Evolutionary conservation across 2,113 vertebrate species (phyloP).

Genomic region (Dicerorhinus sumatrensis): DNA sequence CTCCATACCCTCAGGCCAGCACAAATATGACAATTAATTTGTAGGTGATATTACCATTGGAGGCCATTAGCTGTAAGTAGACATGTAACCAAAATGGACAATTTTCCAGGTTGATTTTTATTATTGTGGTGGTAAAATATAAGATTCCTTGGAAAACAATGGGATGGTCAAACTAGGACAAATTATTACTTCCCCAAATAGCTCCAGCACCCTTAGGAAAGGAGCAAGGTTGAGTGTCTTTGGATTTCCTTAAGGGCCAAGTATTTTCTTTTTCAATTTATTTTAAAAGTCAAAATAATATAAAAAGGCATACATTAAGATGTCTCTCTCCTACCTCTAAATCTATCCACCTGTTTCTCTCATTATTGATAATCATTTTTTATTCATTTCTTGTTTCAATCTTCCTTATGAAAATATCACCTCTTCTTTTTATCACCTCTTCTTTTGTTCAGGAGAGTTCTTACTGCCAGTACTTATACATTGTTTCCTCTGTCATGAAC

Average conservation of each 20-base stretch:
- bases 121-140: not conserved
- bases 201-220: not conserved
- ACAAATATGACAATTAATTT: not conserved
- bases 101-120: constrained; percentile 21
- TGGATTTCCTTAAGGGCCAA: not conserved
- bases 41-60: not conserved
- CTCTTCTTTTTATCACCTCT: not conserved
- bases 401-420: not conserved
- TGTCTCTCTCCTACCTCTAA: not conserved
- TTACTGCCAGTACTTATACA: not conserved
- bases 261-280: constrained; percentile 15
- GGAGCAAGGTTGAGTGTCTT: not conserved
- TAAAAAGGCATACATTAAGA: not conserved
- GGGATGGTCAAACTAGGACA: not conserved
- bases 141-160: constrained; percentile 21
- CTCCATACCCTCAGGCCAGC: not conserved
- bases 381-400: not conserved
- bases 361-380: not conserved
- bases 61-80: not conserved
- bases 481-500: not conserved
- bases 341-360: not conserved
- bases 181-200: not conserved
- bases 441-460: not conserved
- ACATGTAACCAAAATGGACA: not conserved
- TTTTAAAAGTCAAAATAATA: constrained; percentile 27